phyloP scores from a whole-genome alignment of 2,797 vertebrate genomes.

The Manis javanica region DNA sequence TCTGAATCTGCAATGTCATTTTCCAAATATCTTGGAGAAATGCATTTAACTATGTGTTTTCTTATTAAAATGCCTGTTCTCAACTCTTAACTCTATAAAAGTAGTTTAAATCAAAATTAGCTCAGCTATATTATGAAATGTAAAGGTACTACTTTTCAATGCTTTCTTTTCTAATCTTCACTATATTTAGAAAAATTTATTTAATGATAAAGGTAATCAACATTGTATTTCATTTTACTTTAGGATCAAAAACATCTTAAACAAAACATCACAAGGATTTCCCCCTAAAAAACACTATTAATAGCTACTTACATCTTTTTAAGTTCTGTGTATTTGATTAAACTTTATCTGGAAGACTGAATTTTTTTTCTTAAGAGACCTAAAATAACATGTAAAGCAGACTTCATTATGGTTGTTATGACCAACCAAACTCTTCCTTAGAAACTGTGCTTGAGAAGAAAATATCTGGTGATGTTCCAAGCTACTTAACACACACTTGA shows the following conservation, averaged over 20 bases:
- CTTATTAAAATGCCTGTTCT: background rate
- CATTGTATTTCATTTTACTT: constrained; percentile 41
- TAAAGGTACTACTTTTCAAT: constrained; percentile 1
- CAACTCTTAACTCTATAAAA: background rate
- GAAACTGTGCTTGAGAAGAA: background rate
- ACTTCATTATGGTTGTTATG: constrained; percentile 43
- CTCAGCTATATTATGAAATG: background rate
- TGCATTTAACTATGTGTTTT: background rate
- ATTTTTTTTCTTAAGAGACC: constrained; percentile 89
- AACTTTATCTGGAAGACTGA: constrained; percentile 87
- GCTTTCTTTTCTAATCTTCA: constrained; percentile 17
- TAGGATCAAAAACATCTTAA: constrained; percentile 43
- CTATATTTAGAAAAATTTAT: constrained; percentile 28
- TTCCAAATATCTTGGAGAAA: background rate
- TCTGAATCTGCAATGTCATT: background rate
- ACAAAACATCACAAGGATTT: background rate
- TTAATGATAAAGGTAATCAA: background rate
- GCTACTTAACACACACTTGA: background rate
- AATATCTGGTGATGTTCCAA: background rate
- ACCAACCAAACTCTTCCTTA: background rate
- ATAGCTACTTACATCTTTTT: constrained; percentile 88
- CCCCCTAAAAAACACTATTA: background rate
- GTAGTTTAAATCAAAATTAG: constrained; percentile 32
- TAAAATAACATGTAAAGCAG: constrained; percentile 73
- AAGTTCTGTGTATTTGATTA: constrained; percentile 86